These are phyloP conservation scores for Ficedula albicollis DNA, from an alignment of 2,797 vertebrate species.

Conservation along the genomic window DNA sequence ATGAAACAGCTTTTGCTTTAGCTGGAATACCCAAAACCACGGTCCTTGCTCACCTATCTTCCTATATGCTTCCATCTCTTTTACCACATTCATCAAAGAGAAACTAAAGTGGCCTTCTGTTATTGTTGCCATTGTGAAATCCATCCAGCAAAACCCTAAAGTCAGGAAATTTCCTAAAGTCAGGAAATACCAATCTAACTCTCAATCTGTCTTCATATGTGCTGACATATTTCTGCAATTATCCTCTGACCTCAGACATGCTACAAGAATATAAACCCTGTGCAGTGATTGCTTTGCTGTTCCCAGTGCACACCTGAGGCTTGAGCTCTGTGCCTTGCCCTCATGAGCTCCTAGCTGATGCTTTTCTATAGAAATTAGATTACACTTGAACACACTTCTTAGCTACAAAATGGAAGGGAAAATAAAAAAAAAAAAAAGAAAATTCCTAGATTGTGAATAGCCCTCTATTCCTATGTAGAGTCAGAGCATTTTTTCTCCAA, in stretches of 20 bases:
- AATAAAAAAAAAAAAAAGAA: not conserved
- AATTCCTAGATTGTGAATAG: not conserved
- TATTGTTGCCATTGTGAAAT: not conserved
- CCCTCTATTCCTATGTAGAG: not conserved
- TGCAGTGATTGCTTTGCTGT: not conserved
- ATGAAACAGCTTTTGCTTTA: not conserved
- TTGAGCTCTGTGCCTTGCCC: not conserved
- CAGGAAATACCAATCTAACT: not conserved
- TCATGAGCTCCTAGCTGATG: not conserved
- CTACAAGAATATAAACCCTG: not conserved
- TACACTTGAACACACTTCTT: not conserved
- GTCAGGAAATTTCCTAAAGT: not conserved
- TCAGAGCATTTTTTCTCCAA: not conserved
- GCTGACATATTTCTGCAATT: not conserved
- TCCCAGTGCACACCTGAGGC: not conserved
- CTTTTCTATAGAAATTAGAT: not conserved
- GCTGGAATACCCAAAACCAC: not conserved
- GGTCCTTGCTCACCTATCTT: not conserved
- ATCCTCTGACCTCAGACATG: not conserved
- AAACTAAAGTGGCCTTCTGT: not conserved
- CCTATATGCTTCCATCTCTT: not conserved
- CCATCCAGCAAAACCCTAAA: not conserved
- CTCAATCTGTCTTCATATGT: not conserved
- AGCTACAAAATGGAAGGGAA: not conserved
- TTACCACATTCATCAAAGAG: not conserved